These are phyloP conservation scores for Atherix ibis DNA, from an alignment of 2,888 invertebrate species.

Conservation along the genomic window DNA sequence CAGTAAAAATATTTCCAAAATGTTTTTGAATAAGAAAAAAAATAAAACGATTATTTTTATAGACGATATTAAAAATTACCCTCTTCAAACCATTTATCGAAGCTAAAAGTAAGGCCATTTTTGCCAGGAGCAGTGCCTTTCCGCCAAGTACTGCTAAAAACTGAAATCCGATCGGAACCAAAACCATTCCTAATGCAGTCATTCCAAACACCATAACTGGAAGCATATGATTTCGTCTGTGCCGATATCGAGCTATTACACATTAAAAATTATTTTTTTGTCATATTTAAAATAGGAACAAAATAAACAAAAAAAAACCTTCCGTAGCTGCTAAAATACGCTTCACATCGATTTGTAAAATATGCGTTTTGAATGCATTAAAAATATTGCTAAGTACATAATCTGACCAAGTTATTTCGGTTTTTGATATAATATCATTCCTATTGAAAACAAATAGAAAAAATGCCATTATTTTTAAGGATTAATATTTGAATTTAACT, in stretches of 20 bases:
- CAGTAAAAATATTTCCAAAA: conserved; percentile 20
- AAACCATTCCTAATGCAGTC: conserved; percentile 56
- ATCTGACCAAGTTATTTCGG: conserved; percentile 39
- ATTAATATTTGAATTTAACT: too few species aligned
- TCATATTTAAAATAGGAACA: background rate
- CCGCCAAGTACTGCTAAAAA: conserved; percentile 68
- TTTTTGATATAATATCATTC: too few species aligned
- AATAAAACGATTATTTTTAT: background rate
- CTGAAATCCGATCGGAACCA: conserved; percentile 72
- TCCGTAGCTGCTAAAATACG: too few species aligned
- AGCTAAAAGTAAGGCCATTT: conserved; percentile 63
- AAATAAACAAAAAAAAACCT: too few species aligned
- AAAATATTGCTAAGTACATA: conserved; percentile 42
- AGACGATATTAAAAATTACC: conserved; percentile 26
- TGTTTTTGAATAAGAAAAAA: background rate
- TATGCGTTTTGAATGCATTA: conserved; percentile 45
- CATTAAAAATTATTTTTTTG: conserved; percentile 10
- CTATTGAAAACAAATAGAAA: too few species aligned
- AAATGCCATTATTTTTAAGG: too few species aligned
- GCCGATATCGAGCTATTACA: conserved; percentile 32
- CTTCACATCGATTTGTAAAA: conserved; percentile 42
- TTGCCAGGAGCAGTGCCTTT: conserved; percentile 62
- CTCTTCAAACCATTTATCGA: conserved; percentile 67
- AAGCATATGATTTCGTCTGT: conserved; percentile 51
- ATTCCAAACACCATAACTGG: conserved; percentile 66